Percentiles rank a stretch among this genome's conserved stretches.
phyloP scores from a whole-genome alignment of 2,888 invertebrate genomes.

The Blastobasis lacticolella region DNA sequence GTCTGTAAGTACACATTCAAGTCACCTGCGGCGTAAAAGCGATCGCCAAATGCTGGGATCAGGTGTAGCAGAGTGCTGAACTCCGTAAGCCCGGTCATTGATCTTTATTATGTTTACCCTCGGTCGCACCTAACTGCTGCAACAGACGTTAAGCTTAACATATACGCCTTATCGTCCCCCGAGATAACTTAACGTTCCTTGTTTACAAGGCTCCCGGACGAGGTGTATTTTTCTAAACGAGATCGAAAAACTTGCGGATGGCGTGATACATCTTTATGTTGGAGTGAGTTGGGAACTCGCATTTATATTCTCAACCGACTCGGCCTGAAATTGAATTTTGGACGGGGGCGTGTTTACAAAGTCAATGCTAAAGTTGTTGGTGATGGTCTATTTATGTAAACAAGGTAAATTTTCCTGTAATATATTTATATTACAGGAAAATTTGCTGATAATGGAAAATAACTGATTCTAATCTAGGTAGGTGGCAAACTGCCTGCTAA shows the following conservation, averaged over 20 bases:
- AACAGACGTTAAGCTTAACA: slow-evolving; percentile 35
- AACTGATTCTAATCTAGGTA: too few relatives aligned
- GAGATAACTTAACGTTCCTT: slow-evolving; percentile 32
- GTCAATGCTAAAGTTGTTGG: too few relatives aligned
- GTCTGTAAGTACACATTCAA: slow-evolving; percentile 13
- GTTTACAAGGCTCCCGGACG: slow-evolving; percentile 26
- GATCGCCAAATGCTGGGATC: slow-evolving; percentile 32
- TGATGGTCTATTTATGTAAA: too few relatives aligned
- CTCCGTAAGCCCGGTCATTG: slow-evolving; percentile 46
- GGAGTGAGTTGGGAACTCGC: neutral
- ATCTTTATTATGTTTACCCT: slow-evolving; percentile 51
- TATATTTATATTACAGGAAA: too few relatives aligned
- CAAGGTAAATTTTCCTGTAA: too few relatives aligned
- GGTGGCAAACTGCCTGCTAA: too few relatives aligned
- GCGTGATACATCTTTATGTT: neutral
- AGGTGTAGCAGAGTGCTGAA: slow-evolving; percentile 46
- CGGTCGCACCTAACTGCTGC: slow-evolving; percentile 15
- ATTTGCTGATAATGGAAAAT: too few relatives aligned
- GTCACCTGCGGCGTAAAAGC: slow-evolving; percentile 21
- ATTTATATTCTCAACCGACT: neutral
- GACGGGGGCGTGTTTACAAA: too few relatives aligned
- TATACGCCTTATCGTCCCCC: slow-evolving; percentile 36
- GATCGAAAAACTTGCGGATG: neutral
- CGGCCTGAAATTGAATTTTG: too few relatives aligned
- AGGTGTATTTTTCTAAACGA: neutral